Base-by-base conservation (phyloP, 1,140 invertebrate species). In the Andricus grossulariae region DNA sequence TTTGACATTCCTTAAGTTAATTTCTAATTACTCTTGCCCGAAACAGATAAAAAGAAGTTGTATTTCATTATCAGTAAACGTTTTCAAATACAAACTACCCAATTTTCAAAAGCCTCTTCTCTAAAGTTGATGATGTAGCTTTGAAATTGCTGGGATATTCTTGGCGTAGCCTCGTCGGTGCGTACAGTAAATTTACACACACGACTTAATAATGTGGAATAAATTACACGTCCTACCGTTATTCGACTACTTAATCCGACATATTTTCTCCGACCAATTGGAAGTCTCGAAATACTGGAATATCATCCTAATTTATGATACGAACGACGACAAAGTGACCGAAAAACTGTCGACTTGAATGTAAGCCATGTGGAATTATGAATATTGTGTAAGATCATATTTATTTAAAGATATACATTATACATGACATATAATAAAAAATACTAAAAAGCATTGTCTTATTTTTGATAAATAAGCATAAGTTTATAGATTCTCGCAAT, bases 221-320 rank as follows among this genome's bases (percentile, higher is more conserved):
- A 82, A 82, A 80, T 82, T 80, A 78, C 76, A 80, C 66, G n/a
- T 25, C 5, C 76, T 82, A 78, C 81, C 76, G 81, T 80, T 82
- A 82, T 19, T 19, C 66, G 60, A 78, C 71, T 66, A 76, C 74
- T 80, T 76, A 72, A 39, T 66, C 32, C 52, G 73, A 75, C 45
- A 45, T 57, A 1, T 13, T 51, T 32, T 52, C 49, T 15, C 50
- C 11, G 71, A 52, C n/a, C 50, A 73, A 73, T 19, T 60, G 55
- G 18, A 11, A 50, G 21, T 18, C 73, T 50, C 52, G 55, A 66
- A 66, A 72, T 66, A 75, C 39, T 54, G 76, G 73, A 57, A 66
- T 74, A 51, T 18, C 8, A 50, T 51, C 11, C 25, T 18, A 15
- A 70, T 52, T 50, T 70, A 45, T 16, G 3, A 39, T 18, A 70